phyloP scores from a whole-genome alignment of 2,888 invertebrate species.

The Noctua pronuba region DNA sequence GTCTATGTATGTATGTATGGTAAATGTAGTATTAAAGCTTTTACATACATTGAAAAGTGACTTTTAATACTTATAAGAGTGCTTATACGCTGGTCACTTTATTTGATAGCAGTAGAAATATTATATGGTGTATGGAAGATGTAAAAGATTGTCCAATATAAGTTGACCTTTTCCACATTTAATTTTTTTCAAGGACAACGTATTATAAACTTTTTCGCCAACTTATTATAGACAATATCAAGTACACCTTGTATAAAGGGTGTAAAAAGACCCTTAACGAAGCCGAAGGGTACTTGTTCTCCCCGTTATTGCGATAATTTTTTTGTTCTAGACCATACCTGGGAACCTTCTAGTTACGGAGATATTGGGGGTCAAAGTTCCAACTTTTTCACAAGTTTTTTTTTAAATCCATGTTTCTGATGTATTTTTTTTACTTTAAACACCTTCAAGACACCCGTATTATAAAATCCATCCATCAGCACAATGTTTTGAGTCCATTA shows the following conservation, averaged over 20 bases:
- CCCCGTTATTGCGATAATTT: no score
- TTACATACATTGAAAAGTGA: conserved; percentile 9
- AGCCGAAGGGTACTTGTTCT: no score
- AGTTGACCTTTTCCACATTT: background rate
- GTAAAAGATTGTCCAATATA: conserved; percentile 7
- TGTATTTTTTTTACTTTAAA: no score
- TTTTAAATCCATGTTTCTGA: no score
- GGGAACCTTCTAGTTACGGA: no score
- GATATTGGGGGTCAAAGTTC: no score
- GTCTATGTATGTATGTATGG: conserved; percentile 16
- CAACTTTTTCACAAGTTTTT: no score
- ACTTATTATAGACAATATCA: conserved; percentile 19
- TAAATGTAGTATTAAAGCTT: conserved; percentile 29
- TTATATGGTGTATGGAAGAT: background rate
- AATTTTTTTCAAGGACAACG: background rate
- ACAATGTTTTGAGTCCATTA: no score
- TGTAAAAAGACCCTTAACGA: no score
- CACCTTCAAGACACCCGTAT: no score
- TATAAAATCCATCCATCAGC: no score
- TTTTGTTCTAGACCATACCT: no score
- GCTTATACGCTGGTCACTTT: background rate
- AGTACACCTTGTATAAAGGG: conserved; percentile 6
- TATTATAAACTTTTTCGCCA: background rate
- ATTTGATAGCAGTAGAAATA: background rate
- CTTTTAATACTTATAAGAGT: background rate